Percentiles rank a stretch among this genome's conserved stretches.
phyloP scores from a whole-genome alignment of 2,888 invertebrate genomes.

The Pimpla rufipes region DNA sequence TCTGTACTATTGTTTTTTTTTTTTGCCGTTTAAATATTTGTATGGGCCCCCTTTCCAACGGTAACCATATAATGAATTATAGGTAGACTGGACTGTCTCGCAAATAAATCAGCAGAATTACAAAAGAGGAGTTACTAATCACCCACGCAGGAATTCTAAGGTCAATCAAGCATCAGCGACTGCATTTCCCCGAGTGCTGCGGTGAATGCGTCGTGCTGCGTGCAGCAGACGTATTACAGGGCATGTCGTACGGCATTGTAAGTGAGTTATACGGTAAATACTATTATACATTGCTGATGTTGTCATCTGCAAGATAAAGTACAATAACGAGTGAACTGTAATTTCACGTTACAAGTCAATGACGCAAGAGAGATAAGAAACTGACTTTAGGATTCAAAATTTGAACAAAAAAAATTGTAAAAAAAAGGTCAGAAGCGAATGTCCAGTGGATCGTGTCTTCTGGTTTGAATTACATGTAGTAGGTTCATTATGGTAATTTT shows the following conservation, averaged over 20 bases:
- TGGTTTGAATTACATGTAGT: slow-evolving; percentile 16
- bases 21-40: not conserved
- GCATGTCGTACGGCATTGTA: slow-evolving; percentile 42
- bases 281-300: slow-evolving; percentile 1
- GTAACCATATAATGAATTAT: not conserved
- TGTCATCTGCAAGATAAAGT: not conserved
- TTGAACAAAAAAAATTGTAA: not conserved
- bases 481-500: slow-evolving; percentile 45
- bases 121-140: not conserved
- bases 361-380: not conserved
- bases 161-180: slow-evolving; percentile 48
- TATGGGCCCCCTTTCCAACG: not conserved
- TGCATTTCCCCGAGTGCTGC: slow-evolving; percentile 41
- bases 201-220: slow-evolving; percentile 64
- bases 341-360: not conserved
- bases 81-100: not conserved
- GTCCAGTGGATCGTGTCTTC: slow-evolving; percentile 5
- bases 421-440: slow-evolving; percentile 10
- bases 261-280: slow-evolving; percentile 22
- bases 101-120: slow-evolving; percentile 4
- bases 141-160: slow-evolving; percentile 27
- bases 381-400: not conserved
- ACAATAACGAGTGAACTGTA: not conserved
- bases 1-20: not conserved
- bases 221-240: slow-evolving; percentile 53